Base-by-base conservation (phyloP, 2,888 invertebrate genomes). In the Rhogogaster chlorosoma region DNA sequence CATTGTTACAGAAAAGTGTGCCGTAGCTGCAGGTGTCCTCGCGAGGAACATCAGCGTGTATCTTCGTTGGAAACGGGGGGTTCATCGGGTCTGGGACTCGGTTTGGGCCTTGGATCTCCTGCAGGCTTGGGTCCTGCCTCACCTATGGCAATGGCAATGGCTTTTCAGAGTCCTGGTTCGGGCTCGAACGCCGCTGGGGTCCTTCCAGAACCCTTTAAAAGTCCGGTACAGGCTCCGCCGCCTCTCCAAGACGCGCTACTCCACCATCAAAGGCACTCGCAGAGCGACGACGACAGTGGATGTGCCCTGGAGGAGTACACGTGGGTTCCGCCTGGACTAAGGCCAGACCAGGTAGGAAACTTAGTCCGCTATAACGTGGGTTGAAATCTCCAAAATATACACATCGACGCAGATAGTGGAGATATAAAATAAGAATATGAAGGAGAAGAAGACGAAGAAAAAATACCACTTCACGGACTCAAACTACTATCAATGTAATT, bases 291-390 rank as follows among this genome's bases (percentile, higher is more conserved):
- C 93, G 99, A 99, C 94, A 98, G 98, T 84, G 99, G 99, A 12
- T 99, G 99, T 93, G 99, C 99, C 32, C 94, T 99, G 88, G 99
- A 99, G 93, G 99, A 99, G 94, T 99, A 99, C 94, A 98, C 99
- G 1, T 99, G 99, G 99, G 98, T 99, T 87, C 99, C 99, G 61
- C 98, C 98, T 2, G 99, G 99, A 87, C 95, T 99, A 22, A 96
- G 99, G 93, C 99, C 99, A 0, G 99, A 99, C 94, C 99, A 99
- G 96, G 99, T 99, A 93, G n/a, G 45, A 80, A 49, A 53, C 26
- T 45, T 1, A 32, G 57, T 42, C 57, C 80, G 29, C 18, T 75
- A 18, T 45, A 10, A 75, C 32, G 57, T 71, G 70, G 73, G 80
- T 49, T n/a, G 67, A 83, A 61, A 78, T 53, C 32, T 77, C 10